Conservation (phyloP, 2,888 invertebrate genomes). For the Cryptops parisi region DNA sequence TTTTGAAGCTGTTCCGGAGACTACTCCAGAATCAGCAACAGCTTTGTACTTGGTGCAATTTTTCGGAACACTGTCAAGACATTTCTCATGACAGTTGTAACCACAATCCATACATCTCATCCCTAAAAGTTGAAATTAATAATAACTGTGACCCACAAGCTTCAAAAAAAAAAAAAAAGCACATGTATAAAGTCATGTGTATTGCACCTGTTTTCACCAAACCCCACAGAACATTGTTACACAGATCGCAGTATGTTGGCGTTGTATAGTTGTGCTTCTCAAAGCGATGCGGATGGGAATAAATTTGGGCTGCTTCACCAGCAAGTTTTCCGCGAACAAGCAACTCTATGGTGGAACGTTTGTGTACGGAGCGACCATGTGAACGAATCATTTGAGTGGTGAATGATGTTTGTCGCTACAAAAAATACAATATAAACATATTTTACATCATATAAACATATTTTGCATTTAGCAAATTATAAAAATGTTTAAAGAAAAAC, state of each 20-base stretch:
- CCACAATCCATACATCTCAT: conserved; percentile 79
- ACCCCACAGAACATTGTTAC: conserved; percentile 79
- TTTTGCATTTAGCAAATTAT: no score
- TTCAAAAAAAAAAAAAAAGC: no score
- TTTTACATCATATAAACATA: no score
- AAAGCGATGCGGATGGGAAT: conserved; percentile 63
- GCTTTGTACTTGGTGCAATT: conserved; percentile 32
- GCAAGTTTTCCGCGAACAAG: conserved; percentile 65
- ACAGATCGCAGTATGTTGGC: conserved; percentile 77
- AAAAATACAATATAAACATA: background rate
- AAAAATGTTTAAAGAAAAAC: no score
- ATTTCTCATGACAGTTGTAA: conserved; percentile 89
- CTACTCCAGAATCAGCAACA: conserved; percentile 20
- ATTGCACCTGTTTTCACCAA: conserved; percentile 53
- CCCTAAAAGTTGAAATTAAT: conserved; percentile 29
- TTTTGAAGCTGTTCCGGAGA: conserved; percentile 19
- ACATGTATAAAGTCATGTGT: background rate
- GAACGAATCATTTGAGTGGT: conserved; percentile 73
- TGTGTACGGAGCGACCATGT: conserved; percentile 70
- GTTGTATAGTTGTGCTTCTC: conserved; percentile 75
- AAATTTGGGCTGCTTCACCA: conserved; percentile 36
- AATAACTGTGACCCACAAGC: background rate
- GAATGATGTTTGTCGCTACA: conserved; percentile 67
- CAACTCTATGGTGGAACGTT: conserved; percentile 77
- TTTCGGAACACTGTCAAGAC: conserved; percentile 70